Evolutionary conservation across 2,888 invertebrate species (phyloP).

Genomic region (Microplitis deprimator): DNA sequence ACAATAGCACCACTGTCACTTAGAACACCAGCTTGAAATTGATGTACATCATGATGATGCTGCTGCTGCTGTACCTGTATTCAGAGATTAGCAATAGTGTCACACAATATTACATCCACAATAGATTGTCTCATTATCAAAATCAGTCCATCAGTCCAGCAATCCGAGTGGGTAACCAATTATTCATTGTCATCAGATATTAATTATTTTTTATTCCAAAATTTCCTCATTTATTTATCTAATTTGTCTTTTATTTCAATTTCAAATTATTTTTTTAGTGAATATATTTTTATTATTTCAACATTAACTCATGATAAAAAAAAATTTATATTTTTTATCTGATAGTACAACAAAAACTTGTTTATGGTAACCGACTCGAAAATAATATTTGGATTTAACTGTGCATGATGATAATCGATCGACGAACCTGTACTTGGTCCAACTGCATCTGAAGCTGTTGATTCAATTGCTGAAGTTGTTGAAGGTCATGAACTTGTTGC

Average conservation of each 20-base stretch:
- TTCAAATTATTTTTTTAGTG: neutral
- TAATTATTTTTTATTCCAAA: neutral
- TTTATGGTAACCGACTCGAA: conserved; percentile 24
- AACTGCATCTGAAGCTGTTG: conserved; percentile 68
- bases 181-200: conserved; percentile 4
- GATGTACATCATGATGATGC: conserved; percentile 53
- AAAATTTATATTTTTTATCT: neutral
- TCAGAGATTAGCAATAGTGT: conserved; percentile 41
- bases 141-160: neutral
- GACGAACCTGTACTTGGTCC: conserved; percentile 65
- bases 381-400: neutral
- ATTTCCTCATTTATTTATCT: neutral
- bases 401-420: conserved; percentile 16
- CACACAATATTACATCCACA: conserved; percentile 16
- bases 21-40: conserved; percentile 55
- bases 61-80: conserved; percentile 59
- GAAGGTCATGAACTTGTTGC: conserved; percentile 61
- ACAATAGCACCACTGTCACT: conserved; percentile 59
- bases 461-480: conserved; percentile 69
- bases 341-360: neutral
- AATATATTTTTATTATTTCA: neutral
- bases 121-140: neutral
- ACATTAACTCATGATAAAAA: neutral
- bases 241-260: neutral
- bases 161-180: conserved; percentile 19